Conservation (phyloP, 2,797 vertebrate species). For the Eurystomus glaucurus region DNA sequence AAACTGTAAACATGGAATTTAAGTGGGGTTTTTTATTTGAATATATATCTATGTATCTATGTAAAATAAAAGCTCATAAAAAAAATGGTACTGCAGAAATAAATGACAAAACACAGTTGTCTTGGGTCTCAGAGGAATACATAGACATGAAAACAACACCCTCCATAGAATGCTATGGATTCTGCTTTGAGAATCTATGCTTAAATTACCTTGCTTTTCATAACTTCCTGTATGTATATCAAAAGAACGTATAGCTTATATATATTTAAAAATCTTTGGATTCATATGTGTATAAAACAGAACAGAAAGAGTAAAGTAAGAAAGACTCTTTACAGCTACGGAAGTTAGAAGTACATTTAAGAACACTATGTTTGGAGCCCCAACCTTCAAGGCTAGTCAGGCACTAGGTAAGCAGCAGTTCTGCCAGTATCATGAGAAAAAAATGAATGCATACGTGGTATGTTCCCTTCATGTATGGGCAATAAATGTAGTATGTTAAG, state of each 20-base stretch:
- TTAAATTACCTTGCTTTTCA: not conserved
- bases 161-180: not conserved
- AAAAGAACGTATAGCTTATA: not conserved
- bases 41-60: not conserved
- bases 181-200: not conserved
- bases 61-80: not conserved
- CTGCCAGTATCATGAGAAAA: rapidly evolving
- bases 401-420: not conserved
- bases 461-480: rapidly evolving
- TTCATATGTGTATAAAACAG: not conserved
- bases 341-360: not conserved
- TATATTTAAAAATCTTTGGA: not conserved
- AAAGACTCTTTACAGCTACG: not conserved
- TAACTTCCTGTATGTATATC: not conserved
- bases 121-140: not conserved
- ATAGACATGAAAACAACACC: rapidly evolving
- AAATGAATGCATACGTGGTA: not conserved
- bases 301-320: not conserved
- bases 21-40: rapidly evolving
- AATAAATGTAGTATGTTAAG: not conserved
- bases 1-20: not conserved
- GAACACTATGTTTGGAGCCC: not conserved
- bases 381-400: not conserved
- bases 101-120: not conserved
- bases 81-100: not conserved